These are phyloP conservation scores for Rhea americana DNA, from an alignment of 2,113 vertebrate genomes.

Conservation along the genomic window DNA sequence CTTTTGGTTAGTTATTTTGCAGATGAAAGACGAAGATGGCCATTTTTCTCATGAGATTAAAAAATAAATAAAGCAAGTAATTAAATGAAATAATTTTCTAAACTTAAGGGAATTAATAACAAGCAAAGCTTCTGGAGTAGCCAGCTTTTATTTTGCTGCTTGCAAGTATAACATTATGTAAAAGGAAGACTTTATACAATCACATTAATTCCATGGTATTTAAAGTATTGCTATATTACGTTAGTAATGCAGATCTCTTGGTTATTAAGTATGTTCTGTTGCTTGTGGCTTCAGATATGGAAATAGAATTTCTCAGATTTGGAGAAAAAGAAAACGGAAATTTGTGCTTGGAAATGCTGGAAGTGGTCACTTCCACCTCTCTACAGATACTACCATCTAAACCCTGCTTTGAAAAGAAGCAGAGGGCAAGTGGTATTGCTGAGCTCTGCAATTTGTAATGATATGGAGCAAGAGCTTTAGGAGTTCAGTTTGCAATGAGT, in stretches of 20 bases:
- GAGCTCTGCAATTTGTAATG: background rate
- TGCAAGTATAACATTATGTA: background rate
- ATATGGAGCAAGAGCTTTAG: background rate
- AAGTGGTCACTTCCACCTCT: background rate
- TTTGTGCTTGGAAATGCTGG: background rate
- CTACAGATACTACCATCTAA: background rate
- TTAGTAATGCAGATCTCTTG: rapidly evolving
- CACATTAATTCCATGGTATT: background rate
- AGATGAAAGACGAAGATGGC: conserved; percentile 33
- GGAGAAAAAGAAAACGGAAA: background rate
- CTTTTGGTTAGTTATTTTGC: conserved; percentile 18
- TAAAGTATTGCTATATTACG: background rate
- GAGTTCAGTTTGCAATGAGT: background rate
- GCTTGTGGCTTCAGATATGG: background rate
- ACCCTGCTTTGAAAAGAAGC: background rate
- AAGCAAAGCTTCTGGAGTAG: conserved; percentile 46
- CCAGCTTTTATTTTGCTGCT: conserved; percentile 31
- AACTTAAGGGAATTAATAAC: conserved; percentile 56
- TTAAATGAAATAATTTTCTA: conserved; percentile 30
- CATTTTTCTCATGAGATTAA: conserved; percentile 44
- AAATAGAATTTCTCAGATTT: background rate
- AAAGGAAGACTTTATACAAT: background rate
- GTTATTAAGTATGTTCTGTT: background rate
- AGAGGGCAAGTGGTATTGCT: background rate
- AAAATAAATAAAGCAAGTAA: conserved; percentile 35